Evolutionary conservation across 1,140 invertebrate genomes (phyloP).

Genomic region (Drosophila nasuta): DNA sequence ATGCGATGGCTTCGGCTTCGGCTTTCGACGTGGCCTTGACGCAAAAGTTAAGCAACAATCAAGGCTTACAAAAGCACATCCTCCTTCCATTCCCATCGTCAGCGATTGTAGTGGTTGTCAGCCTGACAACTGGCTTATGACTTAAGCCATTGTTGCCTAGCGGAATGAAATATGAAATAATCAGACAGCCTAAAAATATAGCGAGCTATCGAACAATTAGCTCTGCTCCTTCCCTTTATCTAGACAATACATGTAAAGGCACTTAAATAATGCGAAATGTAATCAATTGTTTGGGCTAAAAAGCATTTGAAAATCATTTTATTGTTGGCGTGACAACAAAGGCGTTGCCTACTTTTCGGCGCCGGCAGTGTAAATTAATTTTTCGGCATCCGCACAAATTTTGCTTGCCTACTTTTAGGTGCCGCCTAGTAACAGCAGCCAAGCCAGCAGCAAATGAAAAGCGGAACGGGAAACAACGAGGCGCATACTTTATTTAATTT

Average conservation of each 20-base stretch:
- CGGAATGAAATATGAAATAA: conserved; percentile 36
- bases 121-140: conserved; percentile 24
- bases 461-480: conserved; percentile 28
- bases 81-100: conserved; percentile 7
- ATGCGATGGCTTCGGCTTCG: conserved; percentile 18
- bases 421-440: conserved; percentile 49
- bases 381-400: conserved; percentile 48
- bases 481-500: conserved; percentile 46
- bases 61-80: background rate
- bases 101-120: background rate
- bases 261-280: conserved; percentile 36
- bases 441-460: background rate
- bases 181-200: background rate
- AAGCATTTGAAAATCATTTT: conserved; percentile 38
- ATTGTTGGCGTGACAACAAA: conserved; percentile 57
- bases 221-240: background rate
- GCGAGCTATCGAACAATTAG: conserved; percentile 15
- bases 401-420: conserved; percentile 59
- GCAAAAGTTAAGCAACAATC: conserved; percentile 41
- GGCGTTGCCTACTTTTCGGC: conserved; percentile 30
- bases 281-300: conserved; percentile 39
- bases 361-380: conserved; percentile 61
- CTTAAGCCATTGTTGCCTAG: conserved; percentile 26
- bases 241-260: conserved; percentile 10
- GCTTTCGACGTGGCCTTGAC: conserved; percentile 20